Conservation (phyloP, 1,140 invertebrate genomes). For the Orussus abietinus region DNA sequence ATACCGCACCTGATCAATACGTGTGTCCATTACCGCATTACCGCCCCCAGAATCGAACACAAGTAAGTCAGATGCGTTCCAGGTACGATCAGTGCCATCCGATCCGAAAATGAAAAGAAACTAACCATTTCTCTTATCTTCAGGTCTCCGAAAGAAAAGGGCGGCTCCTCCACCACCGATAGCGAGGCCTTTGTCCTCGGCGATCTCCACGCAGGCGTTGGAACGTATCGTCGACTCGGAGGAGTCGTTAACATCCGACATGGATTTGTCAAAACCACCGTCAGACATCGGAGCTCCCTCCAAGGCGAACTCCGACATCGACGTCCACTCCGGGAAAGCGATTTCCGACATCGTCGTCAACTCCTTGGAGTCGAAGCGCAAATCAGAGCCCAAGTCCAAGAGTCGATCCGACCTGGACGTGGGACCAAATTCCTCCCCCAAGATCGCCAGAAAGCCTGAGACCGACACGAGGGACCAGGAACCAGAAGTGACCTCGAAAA, state of each 20-base stretch:
- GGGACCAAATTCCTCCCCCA: background rate
- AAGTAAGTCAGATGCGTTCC: conserved; percentile 18
- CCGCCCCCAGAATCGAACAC: conserved; percentile 18
- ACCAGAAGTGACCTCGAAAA: too few relatives aligned
- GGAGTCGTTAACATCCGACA: conserved; percentile 46
- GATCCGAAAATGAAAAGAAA: conserved; percentile 9
- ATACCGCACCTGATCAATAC: too few relatives aligned
- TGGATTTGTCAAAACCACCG: conserved; percentile 43
- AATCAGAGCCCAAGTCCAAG: background rate
- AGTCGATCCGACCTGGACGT: background rate
- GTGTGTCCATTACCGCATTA: too few relatives aligned
- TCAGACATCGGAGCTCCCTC: conserved; percentile 39
- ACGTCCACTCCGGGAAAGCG: conserved; percentile 24
- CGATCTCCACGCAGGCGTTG: conserved; percentile 43
- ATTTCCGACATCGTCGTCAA: conserved; percentile 26
- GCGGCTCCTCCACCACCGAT: conserved; percentile 41
- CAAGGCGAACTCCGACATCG: conserved; percentile 38
- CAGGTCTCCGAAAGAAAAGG: conserved; percentile 46
- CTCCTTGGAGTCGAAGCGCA: background rate
- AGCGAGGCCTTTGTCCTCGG: conserved; percentile 40
- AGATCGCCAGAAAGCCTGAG: background rate
- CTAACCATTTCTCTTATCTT: conserved; percentile 11
- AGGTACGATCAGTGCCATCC: conserved; percentile 1
- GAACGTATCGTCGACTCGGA: conserved; percentile 49
- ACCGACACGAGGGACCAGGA: too few relatives aligned